Evolutionary conservation across 2,113 vertebrate genomes (phyloP).

Genomic region (Chauna torquata): DNA sequence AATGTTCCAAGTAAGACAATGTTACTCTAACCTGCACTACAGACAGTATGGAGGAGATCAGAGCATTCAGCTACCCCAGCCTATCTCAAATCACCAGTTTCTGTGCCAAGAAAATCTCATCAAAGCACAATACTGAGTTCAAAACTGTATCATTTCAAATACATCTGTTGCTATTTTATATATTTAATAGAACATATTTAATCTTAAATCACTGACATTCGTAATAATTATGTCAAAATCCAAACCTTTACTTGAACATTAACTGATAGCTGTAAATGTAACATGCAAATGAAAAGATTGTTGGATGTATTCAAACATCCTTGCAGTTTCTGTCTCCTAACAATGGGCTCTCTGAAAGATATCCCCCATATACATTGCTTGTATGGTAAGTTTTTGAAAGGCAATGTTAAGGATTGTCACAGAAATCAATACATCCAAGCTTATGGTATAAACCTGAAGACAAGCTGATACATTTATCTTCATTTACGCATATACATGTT

Average conservation of each 20-base stretch:
- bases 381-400: neutral
- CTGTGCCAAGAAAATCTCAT: neutral
- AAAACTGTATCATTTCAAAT: neutral
- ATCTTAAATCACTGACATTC: neutral
- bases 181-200: neutral
- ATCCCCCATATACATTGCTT: neutral
- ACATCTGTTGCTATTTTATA: neutral
- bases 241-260: neutral
- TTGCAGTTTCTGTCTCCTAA: neutral
- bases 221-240: neutral
- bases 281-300: neutral
- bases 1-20: neutral
- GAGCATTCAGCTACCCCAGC: neutral
- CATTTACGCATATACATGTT: slow-evolving; percentile 28
- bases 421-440: slow-evolving; percentile 1
- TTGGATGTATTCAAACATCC: neutral
- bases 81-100: neutral
- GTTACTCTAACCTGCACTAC: neutral
- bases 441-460: neutral
- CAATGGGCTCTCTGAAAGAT: neutral
- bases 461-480: neutral
- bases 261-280: neutral
- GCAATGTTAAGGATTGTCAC: neutral
- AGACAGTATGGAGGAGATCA: neutral
- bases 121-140: neutral